These are phyloP conservation scores for Ichneumoninae sp. DNA, from an alignment of 2,888 invertebrate species.

Conservation along the genomic window DNA sequence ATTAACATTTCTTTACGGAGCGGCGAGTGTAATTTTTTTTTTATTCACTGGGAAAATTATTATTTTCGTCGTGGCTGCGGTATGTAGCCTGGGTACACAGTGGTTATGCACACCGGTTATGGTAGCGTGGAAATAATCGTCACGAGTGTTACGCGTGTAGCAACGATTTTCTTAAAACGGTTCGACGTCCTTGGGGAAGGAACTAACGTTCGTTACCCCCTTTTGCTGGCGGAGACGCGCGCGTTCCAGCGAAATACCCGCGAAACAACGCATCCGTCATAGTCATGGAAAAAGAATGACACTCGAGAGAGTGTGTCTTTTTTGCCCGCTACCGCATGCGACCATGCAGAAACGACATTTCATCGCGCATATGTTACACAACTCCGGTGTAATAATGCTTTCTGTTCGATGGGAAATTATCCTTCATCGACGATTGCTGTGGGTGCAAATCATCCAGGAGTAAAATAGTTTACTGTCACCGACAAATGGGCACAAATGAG, in stretches of 20 bases:
- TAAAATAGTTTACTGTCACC: not conserved
- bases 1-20: conserved; percentile 16
- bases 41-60: not conserved
- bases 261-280: conserved; percentile 60
- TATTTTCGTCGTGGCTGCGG: conserved; percentile 16
- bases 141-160: conserved; percentile 41
- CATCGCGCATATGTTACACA: not conserved
- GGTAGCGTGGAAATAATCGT: conserved; percentile 15
- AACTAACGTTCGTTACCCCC: conserved; percentile 50
- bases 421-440: not conserved
- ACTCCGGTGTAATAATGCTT: not conserved
- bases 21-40: not conserved
- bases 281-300: conserved; percentile 61
- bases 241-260: conserved; percentile 47
- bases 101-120: not conserved
- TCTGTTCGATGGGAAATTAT: not conserved
- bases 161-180: conserved; percentile 46
- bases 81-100: not conserved
- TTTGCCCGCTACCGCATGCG: not conserved
- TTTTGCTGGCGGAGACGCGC: conserved; percentile 26
- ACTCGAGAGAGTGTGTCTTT: conserved; percentile 1
- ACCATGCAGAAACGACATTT: conserved; percentile 18
- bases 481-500: too few species aligned
- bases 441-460: not conserved
- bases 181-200: conserved; percentile 60